A percentile compares a stretch with the other conserved stretches of the same genome.
phyloP scores from a whole-genome alignment of 1,140 invertebrate genomes.

The Drosophila parabipectinata region DNA sequence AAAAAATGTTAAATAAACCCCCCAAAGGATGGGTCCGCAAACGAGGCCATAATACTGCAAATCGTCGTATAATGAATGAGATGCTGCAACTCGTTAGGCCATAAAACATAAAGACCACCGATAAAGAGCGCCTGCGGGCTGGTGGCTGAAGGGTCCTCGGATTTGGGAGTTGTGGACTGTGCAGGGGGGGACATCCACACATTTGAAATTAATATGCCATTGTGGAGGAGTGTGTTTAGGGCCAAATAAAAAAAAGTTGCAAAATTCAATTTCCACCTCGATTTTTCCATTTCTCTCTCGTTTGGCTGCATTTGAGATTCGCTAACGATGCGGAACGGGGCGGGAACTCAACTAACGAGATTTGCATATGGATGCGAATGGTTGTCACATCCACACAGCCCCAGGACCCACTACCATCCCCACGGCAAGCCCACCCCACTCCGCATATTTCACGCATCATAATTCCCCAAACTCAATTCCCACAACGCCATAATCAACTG shows the following conservation, averaged over 20 bases:
- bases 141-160: constrained; percentile 16
- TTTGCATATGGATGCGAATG: constrained; percentile 70
- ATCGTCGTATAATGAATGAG: constrained; percentile 79
- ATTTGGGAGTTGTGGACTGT: background rate
- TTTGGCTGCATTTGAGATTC: constrained; percentile 46
- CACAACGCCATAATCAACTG: constrained; percentile 72
- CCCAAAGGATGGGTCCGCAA: constrained; percentile 30
- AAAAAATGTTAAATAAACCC: background rate
- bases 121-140: background rate
- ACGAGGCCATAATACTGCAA: constrained; percentile 79
- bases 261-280: constrained; percentile 67
- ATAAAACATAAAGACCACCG: constrained; percentile 34
- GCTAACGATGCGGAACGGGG: constrained; percentile 54
- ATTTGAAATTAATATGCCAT: constrained; percentile 79
- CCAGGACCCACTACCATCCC: background rate
- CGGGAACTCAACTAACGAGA: constrained; percentile 62
- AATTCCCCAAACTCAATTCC: constrained; percentile 77
- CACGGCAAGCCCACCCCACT: too few species aligned
- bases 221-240: constrained; percentile 54
- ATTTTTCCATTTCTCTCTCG: constrained; percentile 17
- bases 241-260: constrained; percentile 48
- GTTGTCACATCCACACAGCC: constrained; percentile 7
- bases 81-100: constrained; percentile 57
- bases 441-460: constrained; percentile 60
- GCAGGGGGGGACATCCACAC: constrained; percentile 26